Conservation (phyloP, 2,113 vertebrate genomes). For the Myocastor coypus region DNA sequence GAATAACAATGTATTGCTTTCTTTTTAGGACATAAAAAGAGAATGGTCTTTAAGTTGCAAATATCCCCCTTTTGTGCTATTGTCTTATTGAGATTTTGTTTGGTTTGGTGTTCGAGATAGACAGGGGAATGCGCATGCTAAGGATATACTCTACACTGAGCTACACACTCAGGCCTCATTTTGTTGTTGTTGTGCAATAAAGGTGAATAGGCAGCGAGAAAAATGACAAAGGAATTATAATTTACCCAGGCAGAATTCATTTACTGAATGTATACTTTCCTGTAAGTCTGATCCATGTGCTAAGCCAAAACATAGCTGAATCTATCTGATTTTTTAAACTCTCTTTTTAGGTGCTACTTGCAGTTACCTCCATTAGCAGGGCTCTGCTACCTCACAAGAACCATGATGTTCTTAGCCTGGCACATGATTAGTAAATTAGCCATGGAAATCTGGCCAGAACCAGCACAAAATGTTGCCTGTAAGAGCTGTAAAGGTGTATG, state of each 20-base stretch:
- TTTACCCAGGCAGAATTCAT: not conserved
- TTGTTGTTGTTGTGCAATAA: not conserved
- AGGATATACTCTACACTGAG: not conserved
- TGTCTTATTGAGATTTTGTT: not conserved
- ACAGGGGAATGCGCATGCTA: not conserved
- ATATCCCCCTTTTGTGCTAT: not conserved
- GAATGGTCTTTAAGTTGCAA: slow-evolving; percentile 49
- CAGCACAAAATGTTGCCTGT: not conserved
- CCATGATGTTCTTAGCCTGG: not conserved
- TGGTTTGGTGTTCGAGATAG: not conserved
- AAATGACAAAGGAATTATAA: slow-evolving; percentile 25
- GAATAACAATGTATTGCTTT: not conserved
- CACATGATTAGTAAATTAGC: not conserved
- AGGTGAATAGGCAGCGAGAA: not conserved
- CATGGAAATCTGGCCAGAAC: not conserved
- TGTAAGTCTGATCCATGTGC: not conserved
- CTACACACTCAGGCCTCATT: not conserved
- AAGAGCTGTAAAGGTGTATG: not conserved
- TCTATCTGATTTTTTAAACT: not conserved
- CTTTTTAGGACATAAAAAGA: slow-evolving; percentile 18
- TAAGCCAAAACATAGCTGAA: not conserved
- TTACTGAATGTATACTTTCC: not conserved
- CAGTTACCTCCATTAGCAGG: not conserved
- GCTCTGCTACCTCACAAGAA: not conserved
- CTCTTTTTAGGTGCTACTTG: not conserved